These are phyloP conservation scores for Pseudorhombus dupliciocellatus DNA, from an alignment of 2,113 vertebrate species.

Conservation along the genomic window DNA sequence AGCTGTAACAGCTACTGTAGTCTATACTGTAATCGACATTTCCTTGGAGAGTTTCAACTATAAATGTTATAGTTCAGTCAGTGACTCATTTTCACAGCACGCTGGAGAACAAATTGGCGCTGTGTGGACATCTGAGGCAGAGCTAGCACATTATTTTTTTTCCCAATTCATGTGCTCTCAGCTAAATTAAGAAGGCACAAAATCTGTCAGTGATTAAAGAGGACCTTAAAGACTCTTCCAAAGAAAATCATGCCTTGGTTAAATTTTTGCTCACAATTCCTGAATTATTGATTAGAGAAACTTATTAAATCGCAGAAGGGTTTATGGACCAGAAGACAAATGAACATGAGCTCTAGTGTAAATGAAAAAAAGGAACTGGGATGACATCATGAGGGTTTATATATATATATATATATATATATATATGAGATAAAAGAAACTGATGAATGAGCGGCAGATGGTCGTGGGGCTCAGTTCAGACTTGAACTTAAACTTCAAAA, in stretches of 20 bases:
- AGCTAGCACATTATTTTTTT: no score
- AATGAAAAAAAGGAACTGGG: not conserved
- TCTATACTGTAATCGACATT: no score
- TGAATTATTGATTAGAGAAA: slow-evolving; percentile 13
- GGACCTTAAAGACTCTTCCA: not conserved
- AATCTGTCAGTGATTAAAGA: no score
- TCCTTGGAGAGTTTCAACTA: no score
- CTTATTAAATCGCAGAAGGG: not conserved
- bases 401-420: not conserved
- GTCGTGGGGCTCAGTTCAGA: not conserved
- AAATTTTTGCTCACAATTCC: not conserved
- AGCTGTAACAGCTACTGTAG: no score
- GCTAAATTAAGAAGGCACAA: no score
- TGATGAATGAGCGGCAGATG: not conserved
- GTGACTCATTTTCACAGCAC: no score
- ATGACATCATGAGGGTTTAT: not conserved
- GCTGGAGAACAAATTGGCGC: no score
- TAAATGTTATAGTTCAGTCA: no score
- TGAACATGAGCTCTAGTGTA: not conserved
- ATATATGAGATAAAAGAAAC: not conserved
- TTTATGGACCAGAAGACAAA: not conserved
- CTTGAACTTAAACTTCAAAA: no score
- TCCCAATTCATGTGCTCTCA: no score
- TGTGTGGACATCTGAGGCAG: no score
- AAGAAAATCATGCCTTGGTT: not conserved